These are phyloP conservation scores for Heterotis niloticus DNA, from an alignment of 2,113 vertebrate species.

Conservation along the genomic window DNA sequence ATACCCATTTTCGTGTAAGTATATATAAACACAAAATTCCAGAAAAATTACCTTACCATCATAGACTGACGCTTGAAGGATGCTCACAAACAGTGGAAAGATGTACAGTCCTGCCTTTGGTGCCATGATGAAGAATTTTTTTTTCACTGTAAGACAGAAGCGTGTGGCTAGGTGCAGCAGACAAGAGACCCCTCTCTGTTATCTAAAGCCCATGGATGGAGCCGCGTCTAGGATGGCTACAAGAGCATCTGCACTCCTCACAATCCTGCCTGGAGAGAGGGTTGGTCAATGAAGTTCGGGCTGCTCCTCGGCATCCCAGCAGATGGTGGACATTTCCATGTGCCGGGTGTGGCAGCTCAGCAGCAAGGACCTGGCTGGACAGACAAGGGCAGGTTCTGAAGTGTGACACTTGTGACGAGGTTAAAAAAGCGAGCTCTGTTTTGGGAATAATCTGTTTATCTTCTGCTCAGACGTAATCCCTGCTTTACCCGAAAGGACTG, in stretches of 20 bases:
- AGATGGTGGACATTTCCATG: conserved; percentile 19
- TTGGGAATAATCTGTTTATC: conserved; percentile 89
- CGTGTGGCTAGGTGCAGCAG: conserved; percentile 30
- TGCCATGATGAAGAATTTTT: conserved; percentile 63
- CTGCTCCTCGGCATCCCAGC: background rate
- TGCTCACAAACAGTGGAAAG: conserved; percentile 63
- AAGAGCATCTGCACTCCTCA: background rate
- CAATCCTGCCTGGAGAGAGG: background rate
- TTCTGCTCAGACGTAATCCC: conserved; percentile 87
- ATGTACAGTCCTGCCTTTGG: conserved; percentile 59
- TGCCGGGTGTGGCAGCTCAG: background rate
- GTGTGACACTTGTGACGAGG: conserved; percentile 66
- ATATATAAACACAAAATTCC: background rate
- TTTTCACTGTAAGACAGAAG: conserved; percentile 31
- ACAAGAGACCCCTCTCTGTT: conserved; percentile 36
- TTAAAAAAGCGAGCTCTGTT: conserved; percentile 69
- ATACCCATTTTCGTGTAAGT: background rate
- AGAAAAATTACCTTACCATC: conserved; percentile 69
- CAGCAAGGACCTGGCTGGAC: conserved; percentile 7
- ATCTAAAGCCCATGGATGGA: conserved; percentile 35
- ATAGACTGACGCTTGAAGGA: conserved; percentile 63
- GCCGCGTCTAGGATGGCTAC: background rate
- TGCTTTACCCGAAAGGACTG: conserved; percentile 70
- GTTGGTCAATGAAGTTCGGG: background rate
- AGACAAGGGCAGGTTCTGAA: conserved; percentile 26